These are phyloP conservation scores for Phyto melanocephala DNA, from an alignment of 2,888 invertebrate genomes.

Conservation along the genomic window DNA sequence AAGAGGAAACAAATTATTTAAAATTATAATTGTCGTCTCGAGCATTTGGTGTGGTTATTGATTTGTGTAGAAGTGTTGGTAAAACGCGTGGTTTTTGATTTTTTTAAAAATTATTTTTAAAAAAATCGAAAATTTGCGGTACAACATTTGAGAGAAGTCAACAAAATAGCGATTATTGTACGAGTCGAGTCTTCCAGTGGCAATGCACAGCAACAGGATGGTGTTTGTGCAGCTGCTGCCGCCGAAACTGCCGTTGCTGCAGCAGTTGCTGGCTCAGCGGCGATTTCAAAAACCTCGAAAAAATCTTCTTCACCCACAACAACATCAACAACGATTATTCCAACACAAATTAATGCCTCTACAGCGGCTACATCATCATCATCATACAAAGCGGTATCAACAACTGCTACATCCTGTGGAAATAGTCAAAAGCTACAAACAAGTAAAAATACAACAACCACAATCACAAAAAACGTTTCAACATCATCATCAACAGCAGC, in stretches of 20 bases:
- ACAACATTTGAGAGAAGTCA: slow-evolving; percentile 61
- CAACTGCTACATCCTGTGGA: slow-evolving; percentile 30
- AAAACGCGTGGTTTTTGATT: slow-evolving; percentile 18
- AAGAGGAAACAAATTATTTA: not conserved
- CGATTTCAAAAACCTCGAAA: slow-evolving; percentile 46
- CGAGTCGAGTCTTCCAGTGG: slow-evolving; percentile 73
- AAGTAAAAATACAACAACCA: slow-evolving; percentile 11
- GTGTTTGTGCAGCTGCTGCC: slow-evolving; percentile 70
- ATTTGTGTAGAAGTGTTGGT: slow-evolving; percentile 3
- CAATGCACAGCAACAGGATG: slow-evolving; percentile 71
- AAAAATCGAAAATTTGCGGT: slow-evolving; percentile 64
- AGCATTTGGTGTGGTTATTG: not conserved
- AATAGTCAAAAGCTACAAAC: slow-evolving; percentile 41
- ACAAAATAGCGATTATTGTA: slow-evolving; percentile 75
- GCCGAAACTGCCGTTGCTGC: slow-evolving; percentile 65
- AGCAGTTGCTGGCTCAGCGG: slow-evolving; percentile 64
- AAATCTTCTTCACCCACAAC: slow-evolving; percentile 53
- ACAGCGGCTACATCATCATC: slow-evolving; percentile 44
- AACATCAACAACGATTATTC: slow-evolving; percentile 12
- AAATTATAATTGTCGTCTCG: not conserved
- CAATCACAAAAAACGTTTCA: slow-evolving; percentile 13
- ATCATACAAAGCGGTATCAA: slow-evolving; percentile 13
- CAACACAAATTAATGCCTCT: slow-evolving; percentile 36
- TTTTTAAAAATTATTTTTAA: slow-evolving; percentile 16
- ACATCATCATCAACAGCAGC: slow-evolving; percentile 27